A percentile compares a stretch with the other conserved stretches of the same genome.
phyloP scores from a whole-genome alignment of 2,888 invertebrate genomes.

The Heliconius erato region DNA sequence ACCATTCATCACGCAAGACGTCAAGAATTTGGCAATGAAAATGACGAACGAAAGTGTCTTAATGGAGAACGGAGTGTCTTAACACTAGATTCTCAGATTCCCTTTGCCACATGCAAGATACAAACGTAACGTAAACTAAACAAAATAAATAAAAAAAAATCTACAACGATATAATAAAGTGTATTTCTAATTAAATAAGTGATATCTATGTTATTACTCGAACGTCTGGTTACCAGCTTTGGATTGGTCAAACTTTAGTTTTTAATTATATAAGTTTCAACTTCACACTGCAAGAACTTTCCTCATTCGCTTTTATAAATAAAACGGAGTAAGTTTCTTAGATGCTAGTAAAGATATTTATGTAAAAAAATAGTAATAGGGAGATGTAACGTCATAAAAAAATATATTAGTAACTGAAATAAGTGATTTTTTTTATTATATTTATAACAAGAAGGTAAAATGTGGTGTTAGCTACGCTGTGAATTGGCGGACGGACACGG shows the following conservation, averaged over 20 bases:
- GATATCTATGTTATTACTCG: too few relatives aligned
- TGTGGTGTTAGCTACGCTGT: too few relatives aligned
- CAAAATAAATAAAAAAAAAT: too few relatives aligned
- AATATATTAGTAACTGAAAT: too few relatives aligned
- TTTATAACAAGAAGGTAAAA: too few relatives aligned
- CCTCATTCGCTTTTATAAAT: constrained; percentile 11
- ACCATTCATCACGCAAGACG: background rate
- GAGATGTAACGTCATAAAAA: too few relatives aligned
- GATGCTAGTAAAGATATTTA: background rate
- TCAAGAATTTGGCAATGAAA: background rate
- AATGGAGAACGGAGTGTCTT: background rate
- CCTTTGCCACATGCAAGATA: background rate
- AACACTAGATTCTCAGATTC: background rate
- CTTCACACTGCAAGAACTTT: background rate
- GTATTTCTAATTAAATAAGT: too few relatives aligned
- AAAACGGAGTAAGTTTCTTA: background rate
- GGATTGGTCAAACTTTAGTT: constrained; percentile 18
- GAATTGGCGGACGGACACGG: too few relatives aligned
- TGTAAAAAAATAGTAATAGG: too few relatives aligned
- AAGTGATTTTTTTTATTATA: too few relatives aligned
- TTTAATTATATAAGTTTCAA: constrained; percentile 15
- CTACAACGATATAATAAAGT: too few relatives aligned
- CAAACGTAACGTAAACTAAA: background rate
- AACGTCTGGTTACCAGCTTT: background rate
- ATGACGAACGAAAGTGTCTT: background rate